Evolutionary conservation across 1,140 invertebrate genomes (phyloP), one percentile per base, ranked within the genome.

Genomic region (Cyclargus thomasi): DNA sequence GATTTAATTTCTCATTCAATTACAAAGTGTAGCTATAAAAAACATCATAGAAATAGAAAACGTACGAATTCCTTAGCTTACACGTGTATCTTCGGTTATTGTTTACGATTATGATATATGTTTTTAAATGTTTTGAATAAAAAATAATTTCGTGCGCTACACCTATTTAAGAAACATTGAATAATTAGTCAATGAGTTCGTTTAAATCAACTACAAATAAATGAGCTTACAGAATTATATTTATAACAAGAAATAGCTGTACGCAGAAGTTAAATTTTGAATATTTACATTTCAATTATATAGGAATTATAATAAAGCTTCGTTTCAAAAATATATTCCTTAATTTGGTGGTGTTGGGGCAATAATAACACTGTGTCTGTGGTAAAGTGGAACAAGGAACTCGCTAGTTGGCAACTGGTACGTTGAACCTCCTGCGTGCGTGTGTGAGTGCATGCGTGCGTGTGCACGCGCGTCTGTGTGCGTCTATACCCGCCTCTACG

Each of bases 371-470:
- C 82, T 83, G 81, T 87, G 81, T 81, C 81, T 86, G 85, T 86
- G 76, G 76, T 85, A 86, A 88, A 88, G 87, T 90, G 85, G 85
- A 90, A 90, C 87, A 88, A 90, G 87, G 85, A 90, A 90, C 87
- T 90, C 82, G 82, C 81, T 79, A 83, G 83, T 79, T 84, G 81
- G 84, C 80, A 81, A 82, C 78, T 86, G 82, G 87, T 87, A 83
- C 87, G 80, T 90, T 90, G 87, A 90, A 90, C 87, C 84, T 82
- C 81, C 75, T 72, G 71, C 70, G 62, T 39, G 67, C 63, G 67
- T 67, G 23, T 64, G 69, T 67, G 64, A 69, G 63, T 65, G 69
- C 68, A 72, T 65, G 63, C 65, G 67, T 57, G 70, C 67, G 35
- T 64, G 57, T 20, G 55, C 11, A 20, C 17, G 55, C 21, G 53